These are phyloP conservation scores for Gallinago nigripennis DNA, from an alignment of 2,797 vertebrate genomes.

Conservation along the genomic window DNA sequence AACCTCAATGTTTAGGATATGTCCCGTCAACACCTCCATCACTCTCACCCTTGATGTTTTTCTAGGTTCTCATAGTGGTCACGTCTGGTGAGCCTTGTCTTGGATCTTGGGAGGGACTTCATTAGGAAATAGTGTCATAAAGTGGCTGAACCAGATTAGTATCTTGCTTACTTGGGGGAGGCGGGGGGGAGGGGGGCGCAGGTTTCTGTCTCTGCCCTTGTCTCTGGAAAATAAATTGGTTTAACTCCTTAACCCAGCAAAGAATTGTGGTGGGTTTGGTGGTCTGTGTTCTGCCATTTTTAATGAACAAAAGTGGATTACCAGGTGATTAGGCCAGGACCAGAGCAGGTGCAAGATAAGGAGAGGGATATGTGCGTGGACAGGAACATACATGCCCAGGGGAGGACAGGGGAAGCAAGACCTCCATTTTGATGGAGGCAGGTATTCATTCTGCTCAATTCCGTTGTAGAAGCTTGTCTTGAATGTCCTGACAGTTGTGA, in stretches of 20 bases:
- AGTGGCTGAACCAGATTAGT: neutral
- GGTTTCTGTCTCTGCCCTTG: neutral
- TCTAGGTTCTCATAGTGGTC: neutral
- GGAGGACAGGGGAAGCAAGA: neutral
- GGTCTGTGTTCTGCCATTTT: neutral
- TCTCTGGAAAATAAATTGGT: neutral
- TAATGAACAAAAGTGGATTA: neutral
- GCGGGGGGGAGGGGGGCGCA: neutral
- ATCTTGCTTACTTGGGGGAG: neutral
- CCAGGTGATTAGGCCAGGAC: neutral
- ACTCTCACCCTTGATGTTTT: neutral
- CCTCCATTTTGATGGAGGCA: neutral
- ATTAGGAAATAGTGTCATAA: neutral
- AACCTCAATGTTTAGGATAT: fast-evolving
- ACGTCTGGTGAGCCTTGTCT: neutral
- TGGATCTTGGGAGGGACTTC: neutral
- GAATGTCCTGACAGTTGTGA: neutral
- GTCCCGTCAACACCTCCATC: neutral
- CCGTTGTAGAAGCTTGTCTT: neutral
- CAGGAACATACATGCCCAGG: neutral
- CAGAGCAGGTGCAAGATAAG: neutral
- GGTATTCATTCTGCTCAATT: neutral
- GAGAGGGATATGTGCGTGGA: neutral
- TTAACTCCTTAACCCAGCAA: neutral
- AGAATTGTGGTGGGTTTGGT: neutral